phyloP scores from a whole-genome alignment of 1,140 invertebrate genomes.

The Xylocopa sonorina region DNA sequence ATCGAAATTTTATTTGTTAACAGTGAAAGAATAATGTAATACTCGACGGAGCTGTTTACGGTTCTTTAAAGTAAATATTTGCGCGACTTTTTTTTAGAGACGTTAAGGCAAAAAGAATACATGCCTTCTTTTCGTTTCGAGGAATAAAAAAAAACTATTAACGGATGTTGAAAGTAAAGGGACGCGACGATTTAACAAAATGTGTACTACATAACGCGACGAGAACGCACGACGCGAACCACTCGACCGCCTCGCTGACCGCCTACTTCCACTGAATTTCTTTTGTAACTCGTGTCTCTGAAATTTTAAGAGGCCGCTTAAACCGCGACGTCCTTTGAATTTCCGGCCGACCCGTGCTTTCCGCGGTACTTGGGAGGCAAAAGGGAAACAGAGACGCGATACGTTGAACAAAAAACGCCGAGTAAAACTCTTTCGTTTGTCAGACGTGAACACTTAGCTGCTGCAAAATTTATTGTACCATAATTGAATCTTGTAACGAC shows the following conservation, averaged over 20 bases:
- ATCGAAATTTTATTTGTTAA: no score
- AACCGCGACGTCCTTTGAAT: slow-evolving; percentile 26
- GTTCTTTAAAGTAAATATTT: no score
- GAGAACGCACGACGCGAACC: background rate
- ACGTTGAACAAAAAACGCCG: background rate
- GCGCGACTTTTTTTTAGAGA: no score
- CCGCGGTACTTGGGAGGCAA: background rate
- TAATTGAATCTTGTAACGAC: no score
- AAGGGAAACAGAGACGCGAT: background rate
- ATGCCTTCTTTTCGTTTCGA: no score
- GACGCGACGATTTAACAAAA: background rate
- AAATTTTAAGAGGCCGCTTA: slow-evolving; percentile 17
- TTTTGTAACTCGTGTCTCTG: background rate
- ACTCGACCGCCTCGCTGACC: background rate
- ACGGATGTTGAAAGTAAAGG: background rate
- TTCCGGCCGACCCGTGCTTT: slow-evolving; percentile 5
- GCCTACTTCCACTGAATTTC: slow-evolving; percentile 18
- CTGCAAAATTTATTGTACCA: background rate
- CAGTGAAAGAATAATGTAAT: no score
- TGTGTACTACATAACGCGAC: background rate
- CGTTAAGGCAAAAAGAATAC: background rate
- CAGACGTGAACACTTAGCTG: background rate
- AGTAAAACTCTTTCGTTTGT: background rate
- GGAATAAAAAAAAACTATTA: no score
- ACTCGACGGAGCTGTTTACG: no score